Evolutionary conservation across 2,797 vertebrate species (phyloP), one percentile per base, ranked within the genome.

Genomic region (Erithacus rubecula): DNA sequence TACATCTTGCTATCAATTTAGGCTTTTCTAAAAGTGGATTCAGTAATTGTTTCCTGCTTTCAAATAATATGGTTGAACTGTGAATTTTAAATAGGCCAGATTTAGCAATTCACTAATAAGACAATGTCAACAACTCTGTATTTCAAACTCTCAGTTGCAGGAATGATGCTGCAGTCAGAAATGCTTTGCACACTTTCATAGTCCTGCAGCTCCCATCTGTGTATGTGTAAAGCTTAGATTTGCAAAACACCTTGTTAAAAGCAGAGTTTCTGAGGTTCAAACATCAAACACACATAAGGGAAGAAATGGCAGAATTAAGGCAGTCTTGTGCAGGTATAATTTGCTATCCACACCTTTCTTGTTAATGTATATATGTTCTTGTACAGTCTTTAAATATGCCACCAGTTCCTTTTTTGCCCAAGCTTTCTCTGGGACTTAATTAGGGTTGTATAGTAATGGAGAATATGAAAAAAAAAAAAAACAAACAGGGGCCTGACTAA

Each of bases 21-120:
- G 27, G 8, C 46, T 37, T 59, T 81, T 91, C 72, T 87, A 78
- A 81, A 87, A 74, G 26, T 21, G 46, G 86, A 83, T 83, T 71
- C 32, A 81, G 46, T 86, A 87, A 89, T 87, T 90, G 39, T 80
- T 77, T 94, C 53, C 79, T 84, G 39, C n/a, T 92, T 93, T 79
- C 69, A 86, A 83, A 68, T 59, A 44, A 29, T 84, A 30, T 9
- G 76, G 23, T 64, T 51, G 59, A 94, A 55, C 30, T 30, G 36
- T 59, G 58, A 81, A 68, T 78, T 65, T 89, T 23, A 78, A 89
- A 90, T 47, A 75, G 0, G 4, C 10, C 72, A 83, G 37, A 81
- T 83, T 69, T 86, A 79, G 44, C 65, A 72, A 56, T 75, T 90
- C 39, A 34, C 58, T 94, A 90, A 75, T 58, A 87, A 82, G 80